These are phyloP conservation scores for Eupeodes luniger DNA, from an alignment of 2,888 invertebrate genomes.

Conservation along the genomic window DNA sequence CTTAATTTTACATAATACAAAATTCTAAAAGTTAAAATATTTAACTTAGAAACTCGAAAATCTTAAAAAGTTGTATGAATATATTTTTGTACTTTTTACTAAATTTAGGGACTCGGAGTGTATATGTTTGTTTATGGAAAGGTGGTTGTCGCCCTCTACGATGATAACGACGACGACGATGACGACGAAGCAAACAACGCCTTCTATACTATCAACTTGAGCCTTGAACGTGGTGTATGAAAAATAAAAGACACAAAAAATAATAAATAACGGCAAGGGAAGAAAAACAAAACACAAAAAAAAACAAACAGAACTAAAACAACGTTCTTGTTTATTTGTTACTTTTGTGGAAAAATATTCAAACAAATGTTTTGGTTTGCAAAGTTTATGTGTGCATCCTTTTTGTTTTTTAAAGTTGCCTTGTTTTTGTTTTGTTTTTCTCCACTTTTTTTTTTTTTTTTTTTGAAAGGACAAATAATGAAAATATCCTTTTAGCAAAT, in stretches of 20 bases:
- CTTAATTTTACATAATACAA: too few relatives aligned
- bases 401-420: not conserved
- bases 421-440: too few relatives aligned
- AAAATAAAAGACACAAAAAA: slow-evolving; percentile 6
- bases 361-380: slow-evolving; percentile 62
- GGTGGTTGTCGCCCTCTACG: slow-evolving; percentile 7
- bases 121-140: not conserved
- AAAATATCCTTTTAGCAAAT: slow-evolving; percentile 54
- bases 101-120: not conserved
- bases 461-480: slow-evolving; percentile 29
- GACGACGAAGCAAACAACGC: slow-evolving; percentile 20
- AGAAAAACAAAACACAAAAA: not conserved
- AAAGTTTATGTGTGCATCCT: slow-evolving; percentile 15
- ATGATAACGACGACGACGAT: not conserved
- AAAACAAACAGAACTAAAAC: slow-evolving; percentile 27
- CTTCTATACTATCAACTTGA: slow-evolving; percentile 12
- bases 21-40: too few relatives aligned
- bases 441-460: slow-evolving; percentile 23
- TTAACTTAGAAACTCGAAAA: too few relatives aligned
- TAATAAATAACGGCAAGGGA: not conserved
- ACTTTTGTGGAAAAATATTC: slow-evolving; percentile 60
- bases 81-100: too few relatives aligned
- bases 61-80: too few relatives aligned
- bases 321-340: slow-evolving; percentile 65
- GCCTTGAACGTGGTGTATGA: slow-evolving; percentile 25